A percentile compares a stretch with the other conserved stretches of the same genome.
Evolutionary conservation across 2,113 vertebrate species (phyloP).

Genomic region (Merops nubicus): DNA sequence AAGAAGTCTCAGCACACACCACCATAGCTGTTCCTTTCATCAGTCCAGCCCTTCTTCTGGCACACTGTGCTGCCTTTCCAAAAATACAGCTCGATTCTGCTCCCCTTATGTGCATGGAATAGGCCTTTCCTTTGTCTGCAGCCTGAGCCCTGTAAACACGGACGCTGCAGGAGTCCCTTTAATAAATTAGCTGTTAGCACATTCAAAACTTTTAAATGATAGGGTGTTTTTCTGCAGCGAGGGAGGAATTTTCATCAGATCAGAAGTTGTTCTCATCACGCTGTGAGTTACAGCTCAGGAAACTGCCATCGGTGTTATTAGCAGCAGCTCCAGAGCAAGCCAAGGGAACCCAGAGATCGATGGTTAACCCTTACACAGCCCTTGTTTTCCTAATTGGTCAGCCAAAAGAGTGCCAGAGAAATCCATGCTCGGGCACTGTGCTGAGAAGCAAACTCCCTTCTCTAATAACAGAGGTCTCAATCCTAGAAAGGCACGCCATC

Average conservation of each 20-base stretch:
- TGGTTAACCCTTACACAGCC: constrained; percentile 20
- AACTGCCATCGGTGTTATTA: background rate
- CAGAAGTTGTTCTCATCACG: background rate
- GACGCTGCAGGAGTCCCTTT: constrained; percentile 10
- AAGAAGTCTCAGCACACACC: background rate
- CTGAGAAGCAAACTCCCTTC: background rate
- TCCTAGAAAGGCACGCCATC: background rate
- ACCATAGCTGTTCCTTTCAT: constrained; percentile 18
- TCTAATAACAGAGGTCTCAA: background rate
- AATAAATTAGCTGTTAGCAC: constrained; percentile 60
- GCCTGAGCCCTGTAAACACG: constrained; percentile 27
- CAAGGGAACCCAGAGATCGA: background rate
- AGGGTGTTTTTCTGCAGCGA: constrained; percentile 5
- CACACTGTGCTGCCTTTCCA: background rate
- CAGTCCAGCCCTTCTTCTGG: constrained; percentile 7
- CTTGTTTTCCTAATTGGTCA: background rate
- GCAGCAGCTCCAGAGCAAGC: background rate
- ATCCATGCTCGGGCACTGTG: background rate
- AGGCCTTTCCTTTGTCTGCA: background rate
- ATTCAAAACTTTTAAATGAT: constrained; percentile 6
- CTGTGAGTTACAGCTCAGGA: constrained; percentile 27
- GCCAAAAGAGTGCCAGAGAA: background rate
- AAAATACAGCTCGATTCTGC: background rate
- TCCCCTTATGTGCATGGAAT: background rate
- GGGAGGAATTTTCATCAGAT: constrained; percentile 34